phyloP scores from a whole-genome alignment of 1,140 invertebrate species.

The Pseudomyrmex pallidus region DNA sequence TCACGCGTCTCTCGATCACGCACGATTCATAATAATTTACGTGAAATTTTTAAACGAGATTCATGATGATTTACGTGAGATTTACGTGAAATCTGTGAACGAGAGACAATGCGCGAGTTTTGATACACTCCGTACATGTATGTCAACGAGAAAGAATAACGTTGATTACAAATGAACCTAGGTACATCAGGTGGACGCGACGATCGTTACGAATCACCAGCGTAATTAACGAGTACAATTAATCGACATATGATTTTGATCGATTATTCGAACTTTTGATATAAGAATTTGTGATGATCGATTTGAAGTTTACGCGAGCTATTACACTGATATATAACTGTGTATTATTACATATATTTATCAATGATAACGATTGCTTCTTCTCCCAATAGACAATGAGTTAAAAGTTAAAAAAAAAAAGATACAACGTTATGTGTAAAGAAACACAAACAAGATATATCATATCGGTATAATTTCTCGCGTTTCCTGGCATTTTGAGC shows the following conservation, averaged over 20 bases:
- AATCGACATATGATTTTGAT: slow-evolving; percentile 32
- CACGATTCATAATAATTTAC: neutral
- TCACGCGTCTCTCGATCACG: neutral
- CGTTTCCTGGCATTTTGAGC: slow-evolving; percentile 46
- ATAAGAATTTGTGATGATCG: slow-evolving; percentile 36
- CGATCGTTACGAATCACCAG: slow-evolving; percentile 19
- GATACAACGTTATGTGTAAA: neutral
- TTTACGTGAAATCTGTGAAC: neutral
- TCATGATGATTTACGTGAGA: neutral
- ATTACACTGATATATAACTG: slow-evolving; percentile 26
- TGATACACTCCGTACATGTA: slow-evolving; percentile 4
- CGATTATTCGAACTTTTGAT: slow-evolving; percentile 48
- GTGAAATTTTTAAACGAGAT: neutral
- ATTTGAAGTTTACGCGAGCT: slow-evolving; percentile 25
- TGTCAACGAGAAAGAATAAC: slow-evolving; percentile 21
- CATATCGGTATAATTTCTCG: slow-evolving; percentile 35
- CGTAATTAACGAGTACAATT: slow-evolving; percentile 50
- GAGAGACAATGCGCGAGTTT: neutral
- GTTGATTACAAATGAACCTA: slow-evolving; percentile 29
- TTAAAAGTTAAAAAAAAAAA: neutral
- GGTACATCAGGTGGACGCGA: slow-evolving; percentile 45
- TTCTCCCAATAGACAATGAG: neutral
- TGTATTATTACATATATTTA: neutral
- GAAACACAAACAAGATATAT: neutral
- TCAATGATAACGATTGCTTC: slow-evolving; percentile 5